Conservation (phyloP, 53 echinoderm and acorn worm genomes). For the Stichopus horrens region DNA sequence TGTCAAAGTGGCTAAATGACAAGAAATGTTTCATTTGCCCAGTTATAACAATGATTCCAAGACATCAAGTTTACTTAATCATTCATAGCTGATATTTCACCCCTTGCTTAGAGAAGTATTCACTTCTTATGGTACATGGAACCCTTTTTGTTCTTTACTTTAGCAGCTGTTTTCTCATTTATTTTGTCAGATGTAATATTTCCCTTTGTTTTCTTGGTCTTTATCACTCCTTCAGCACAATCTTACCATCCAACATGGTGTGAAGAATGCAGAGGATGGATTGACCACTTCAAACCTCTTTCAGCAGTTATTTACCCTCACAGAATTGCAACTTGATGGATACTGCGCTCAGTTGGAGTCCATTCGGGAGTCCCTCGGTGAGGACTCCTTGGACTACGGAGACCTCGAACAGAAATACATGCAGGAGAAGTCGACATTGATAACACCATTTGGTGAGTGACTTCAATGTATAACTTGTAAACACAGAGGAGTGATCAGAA, state of each 20-base stretch:
- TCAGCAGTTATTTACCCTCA: constrained; percentile 84
- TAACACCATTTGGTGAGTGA: constrained; percentile 82
- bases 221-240: constrained; percentile 60
- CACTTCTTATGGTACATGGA: neutral
- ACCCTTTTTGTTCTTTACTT: neutral
- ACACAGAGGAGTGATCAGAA: neutral
- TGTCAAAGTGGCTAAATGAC: no score
- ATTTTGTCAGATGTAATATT: neutral
- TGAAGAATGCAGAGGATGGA: constrained; percentile 72
- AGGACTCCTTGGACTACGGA: constrained; percentile 55
- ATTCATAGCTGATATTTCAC: no score
- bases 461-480: neutral
- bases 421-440: constrained; percentile 79
- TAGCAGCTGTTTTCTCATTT: neutral
- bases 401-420: constrained; percentile 83
- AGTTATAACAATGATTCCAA: no score
- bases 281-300: constrained; percentile 69
- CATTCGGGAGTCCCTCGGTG: constrained; percentile 58
- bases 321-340: constrained; percentile 86
- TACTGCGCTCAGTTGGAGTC: constrained; percentile 85
- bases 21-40: no score
- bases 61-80: no score
- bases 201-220: neutral
- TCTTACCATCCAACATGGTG: constrained; percentile 70
- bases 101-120: neutral